Evolutionary conservation across 2,113 vertebrate species (phyloP).

Genomic region (Gila orcuttii): DNA sequence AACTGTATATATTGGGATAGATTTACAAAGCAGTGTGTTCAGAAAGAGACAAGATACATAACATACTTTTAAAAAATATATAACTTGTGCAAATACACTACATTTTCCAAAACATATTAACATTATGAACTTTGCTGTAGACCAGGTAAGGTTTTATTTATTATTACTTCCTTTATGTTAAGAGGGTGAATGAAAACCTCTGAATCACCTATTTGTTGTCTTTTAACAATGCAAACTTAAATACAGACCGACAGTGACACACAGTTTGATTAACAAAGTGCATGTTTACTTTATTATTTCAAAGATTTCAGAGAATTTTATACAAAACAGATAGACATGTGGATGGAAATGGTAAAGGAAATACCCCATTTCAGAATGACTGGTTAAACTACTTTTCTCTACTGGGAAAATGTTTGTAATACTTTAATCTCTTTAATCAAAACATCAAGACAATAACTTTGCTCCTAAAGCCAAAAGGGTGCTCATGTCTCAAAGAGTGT

Average conservation of each 20-base stretch:
- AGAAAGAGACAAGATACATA: not conserved
- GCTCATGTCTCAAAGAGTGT: not conserved
- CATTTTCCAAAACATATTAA: not conserved
- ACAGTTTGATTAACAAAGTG: not conserved
- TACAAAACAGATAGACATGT: not conserved
- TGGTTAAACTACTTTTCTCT: slow-evolving; percentile 29
- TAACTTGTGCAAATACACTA: no score
- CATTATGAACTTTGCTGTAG: not conserved
- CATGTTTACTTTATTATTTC: slow-evolving; percentile 16
- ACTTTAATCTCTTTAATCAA: slow-evolving; percentile 23
- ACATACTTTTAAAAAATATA: no score
- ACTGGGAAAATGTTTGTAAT: slow-evolving; percentile 28
- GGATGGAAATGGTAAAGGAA: not conserved
- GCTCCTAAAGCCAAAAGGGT: not conserved
- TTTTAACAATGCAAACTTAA: not conserved
- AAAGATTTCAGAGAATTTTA: not conserved
- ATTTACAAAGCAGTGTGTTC: not conserved
- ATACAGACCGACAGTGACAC: not conserved
- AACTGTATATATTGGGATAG: not conserved
- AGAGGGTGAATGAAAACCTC: not conserved
- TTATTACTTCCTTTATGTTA: not conserved
- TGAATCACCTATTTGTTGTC: not conserved
- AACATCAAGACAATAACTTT: slow-evolving; percentile 9
- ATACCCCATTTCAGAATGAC: not conserved
- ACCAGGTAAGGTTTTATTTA: not conserved